Evolutionary conservation across 2,888 invertebrate genomes (phyloP).

Genomic region (Orthosia incerta): DNA sequence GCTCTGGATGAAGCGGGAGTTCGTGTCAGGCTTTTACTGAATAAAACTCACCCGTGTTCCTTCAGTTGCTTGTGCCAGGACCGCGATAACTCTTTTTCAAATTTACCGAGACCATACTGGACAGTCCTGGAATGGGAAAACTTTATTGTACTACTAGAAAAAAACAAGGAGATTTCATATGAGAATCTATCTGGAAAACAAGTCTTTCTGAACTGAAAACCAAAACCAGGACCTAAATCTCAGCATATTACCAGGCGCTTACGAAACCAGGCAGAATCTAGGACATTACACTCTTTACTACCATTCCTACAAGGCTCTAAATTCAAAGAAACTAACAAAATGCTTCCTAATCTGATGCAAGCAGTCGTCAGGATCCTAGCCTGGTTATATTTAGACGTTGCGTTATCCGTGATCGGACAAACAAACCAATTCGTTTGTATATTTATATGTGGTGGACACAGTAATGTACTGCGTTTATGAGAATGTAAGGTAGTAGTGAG

Average conservation of each 20-base stretch:
- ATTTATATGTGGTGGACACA: conserved; percentile 74
- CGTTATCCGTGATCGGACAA: conserved; percentile 79
- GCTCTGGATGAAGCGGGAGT: too few relatives aligned
- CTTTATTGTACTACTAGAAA: too few relatives aligned
- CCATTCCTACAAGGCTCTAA: conserved; percentile 8
- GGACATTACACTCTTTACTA: neutral
- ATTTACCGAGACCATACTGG: too few relatives aligned
- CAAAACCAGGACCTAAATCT: neutral
- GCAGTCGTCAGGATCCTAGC: conserved; percentile 60
- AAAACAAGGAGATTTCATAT: too few relatives aligned
- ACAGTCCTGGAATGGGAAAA: too few relatives aligned
- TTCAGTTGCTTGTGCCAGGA: too few relatives aligned
- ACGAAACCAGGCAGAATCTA: conserved; percentile 4
- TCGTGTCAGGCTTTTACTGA: too few relatives aligned
- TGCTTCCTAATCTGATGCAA: conserved; percentile 38
- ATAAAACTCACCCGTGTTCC: too few relatives aligned
- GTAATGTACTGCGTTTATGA: conserved; percentile 78
- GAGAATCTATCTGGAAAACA: too few relatives aligned
- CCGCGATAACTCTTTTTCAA: too few relatives aligned
- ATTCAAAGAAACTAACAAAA: conserved; percentile 34
- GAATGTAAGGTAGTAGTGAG: conserved; percentile 58
- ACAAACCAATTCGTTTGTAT: conserved; percentile 81
- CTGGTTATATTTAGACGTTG: conserved; percentile 75
- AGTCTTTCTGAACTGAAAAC: neutral
- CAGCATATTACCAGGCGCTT: neutral